phyloP scores from a whole-genome alignment of 2,797 vertebrate genomes.

The Mus caroli region DNA sequence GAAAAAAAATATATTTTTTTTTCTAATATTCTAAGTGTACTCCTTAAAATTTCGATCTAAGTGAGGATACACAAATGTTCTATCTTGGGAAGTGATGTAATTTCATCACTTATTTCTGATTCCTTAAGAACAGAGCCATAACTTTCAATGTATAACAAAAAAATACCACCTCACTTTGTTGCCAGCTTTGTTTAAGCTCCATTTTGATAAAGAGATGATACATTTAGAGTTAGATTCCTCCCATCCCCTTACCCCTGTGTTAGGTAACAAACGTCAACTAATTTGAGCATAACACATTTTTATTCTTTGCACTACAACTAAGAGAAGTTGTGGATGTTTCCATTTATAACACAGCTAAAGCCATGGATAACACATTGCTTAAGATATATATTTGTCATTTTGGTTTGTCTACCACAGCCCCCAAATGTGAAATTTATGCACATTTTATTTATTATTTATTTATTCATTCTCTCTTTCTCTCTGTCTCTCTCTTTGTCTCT shows the following conservation, averaged over 20 bases:
- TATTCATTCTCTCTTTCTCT: no score
- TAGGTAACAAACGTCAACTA: background rate
- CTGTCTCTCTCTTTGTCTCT: no score
- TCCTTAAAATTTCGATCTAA: background rate
- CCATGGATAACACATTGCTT: background rate
- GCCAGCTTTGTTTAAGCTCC: background rate
- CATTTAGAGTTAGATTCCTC: background rate
- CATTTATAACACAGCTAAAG: background rate
- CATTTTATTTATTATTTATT: background rate
- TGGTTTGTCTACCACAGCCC: background rate
- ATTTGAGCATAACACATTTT: background rate
- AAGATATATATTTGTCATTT: background rate
- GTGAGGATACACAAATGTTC: background rate
- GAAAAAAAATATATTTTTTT: background rate
- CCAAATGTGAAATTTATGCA: background rate
- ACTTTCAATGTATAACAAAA: background rate
- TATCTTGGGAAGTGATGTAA: background rate
- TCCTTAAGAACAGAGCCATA: background rate
- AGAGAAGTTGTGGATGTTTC: background rate
- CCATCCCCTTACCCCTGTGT: background rate
- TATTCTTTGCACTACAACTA: background rate
- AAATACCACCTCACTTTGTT: background rate
- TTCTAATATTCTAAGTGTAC: background rate
- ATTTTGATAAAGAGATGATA: slow-evolving; percentile 11
- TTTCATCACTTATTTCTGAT: background rate